Base-by-base conservation (phyloP, 1,140 invertebrate genomes). In the Zaprionus camerounensis region DNA sequence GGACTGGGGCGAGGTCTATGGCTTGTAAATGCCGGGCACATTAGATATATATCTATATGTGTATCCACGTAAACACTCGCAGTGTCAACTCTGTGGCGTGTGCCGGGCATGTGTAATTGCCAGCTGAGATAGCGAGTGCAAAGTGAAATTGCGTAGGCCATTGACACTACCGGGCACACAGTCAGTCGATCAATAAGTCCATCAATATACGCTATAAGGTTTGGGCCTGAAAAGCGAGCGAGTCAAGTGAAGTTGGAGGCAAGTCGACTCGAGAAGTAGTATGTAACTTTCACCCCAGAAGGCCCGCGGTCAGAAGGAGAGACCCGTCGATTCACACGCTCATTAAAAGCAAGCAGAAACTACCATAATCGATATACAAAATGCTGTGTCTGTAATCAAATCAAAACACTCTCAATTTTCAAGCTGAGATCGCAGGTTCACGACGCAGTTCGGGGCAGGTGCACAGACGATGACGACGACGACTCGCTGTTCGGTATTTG, bases 101-200 rank as follows among this genome's bases (percentile, higher is more conserved):
- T 81, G 85, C 59, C 71, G 68, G 68, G 81, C 85, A 90, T 90
- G 75, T 55, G 70, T 85, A 90, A 88, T 83, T 88, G 85, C 28
- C 81, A 77, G 65, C 79, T 88, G 81, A 87, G 78, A 74, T 75
- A 68, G 36, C 55, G 75, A 73, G 67, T 62, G 76, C 66, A 59
- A 65, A 73, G 85, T 90, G 85, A 90, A 90, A 91, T 90, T 88
- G 76, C 85, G 81, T 85, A 85, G 86, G 85, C 71, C 85, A 90
- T 85, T 85, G 85, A 90, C 85, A 77, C 68, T 64, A 36, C 15
- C 15, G 41, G 5, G 20, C 11, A 20, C 41, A 17, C 64, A 68
- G 31, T 44, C 53, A 59, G 51, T 36, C 51, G 44, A 57, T 76
- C 73, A 69, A 84, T 81, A 70, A 64, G 57, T 71, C 79, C 74